Evolutionary conservation across 2,888 invertebrate genomes (phyloP).

Genomic region (Lasius platythorax): DNA sequence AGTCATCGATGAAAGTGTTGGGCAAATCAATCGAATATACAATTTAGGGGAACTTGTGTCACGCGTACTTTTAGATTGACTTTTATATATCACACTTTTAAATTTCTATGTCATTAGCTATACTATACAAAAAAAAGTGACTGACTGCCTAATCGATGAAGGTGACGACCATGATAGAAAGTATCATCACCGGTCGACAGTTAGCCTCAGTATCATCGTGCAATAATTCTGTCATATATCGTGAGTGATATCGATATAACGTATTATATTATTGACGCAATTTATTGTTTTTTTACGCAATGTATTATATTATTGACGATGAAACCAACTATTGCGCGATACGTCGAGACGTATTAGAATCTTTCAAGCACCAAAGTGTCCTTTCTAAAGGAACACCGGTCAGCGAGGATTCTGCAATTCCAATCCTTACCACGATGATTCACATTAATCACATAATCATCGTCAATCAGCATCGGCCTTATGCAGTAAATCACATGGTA

Average conservation of each 20-base stretch:
- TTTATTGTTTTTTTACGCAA: too few relatives aligned
- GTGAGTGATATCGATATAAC: neutral
- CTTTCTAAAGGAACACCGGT: neutral
- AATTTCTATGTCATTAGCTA: neutral
- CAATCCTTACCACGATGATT: neutral
- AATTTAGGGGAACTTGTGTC: neutral
- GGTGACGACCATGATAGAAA: neutral
- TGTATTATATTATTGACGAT: neutral
- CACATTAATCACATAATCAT: neutral
- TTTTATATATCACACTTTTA: neutral
- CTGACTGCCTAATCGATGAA: neutral
- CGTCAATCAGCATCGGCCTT: neutral
- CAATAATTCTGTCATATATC: neutral
- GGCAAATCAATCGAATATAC: neutral
- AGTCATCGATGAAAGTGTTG: neutral
- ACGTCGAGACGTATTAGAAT: too few relatives aligned
- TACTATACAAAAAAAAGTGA: neutral
- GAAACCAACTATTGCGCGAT: neutral
- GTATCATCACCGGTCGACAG: neutral
- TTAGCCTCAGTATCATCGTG: neutral
- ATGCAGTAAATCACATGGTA: neutral
- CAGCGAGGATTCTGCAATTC: neutral
- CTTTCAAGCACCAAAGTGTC: too few relatives aligned
- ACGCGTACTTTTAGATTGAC: neutral
- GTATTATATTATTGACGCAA: neutral